phyloP scores from a whole-genome alignment of 2,888 invertebrate species.

The Aspidiotus rigidus region DNA sequence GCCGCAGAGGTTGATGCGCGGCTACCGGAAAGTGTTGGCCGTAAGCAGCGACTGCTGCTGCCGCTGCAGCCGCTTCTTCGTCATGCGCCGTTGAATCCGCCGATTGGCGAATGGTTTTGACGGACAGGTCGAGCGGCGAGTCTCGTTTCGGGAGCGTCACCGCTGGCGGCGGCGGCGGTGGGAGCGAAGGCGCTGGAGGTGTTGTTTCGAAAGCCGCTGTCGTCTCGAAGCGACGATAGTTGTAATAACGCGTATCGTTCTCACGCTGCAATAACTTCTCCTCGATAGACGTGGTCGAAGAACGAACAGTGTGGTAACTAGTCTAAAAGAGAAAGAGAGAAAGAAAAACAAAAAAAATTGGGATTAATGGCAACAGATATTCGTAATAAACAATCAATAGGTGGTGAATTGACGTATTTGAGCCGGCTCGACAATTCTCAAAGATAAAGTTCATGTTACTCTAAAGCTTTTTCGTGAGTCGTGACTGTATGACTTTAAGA shows the following conservation, averaged over 20 bases:
- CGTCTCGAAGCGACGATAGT: constrained; percentile 9
- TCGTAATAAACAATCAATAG: no score
- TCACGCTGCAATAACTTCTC: constrained; percentile 6
- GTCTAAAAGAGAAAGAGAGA: not conserved
- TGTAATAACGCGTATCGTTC: constrained; percentile 17
- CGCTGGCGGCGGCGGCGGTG: constrained; percentile 7
- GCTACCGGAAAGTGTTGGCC: constrained; percentile 36
- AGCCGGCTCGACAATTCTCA: no score
- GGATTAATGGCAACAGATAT: no score
- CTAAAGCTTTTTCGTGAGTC: no score
- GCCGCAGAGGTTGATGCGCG: constrained; percentile 37
- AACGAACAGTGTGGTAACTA: constrained; percentile 3
- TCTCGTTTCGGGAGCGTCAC: constrained; percentile 49
- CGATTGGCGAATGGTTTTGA: constrained; percentile 78
- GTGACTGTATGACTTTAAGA: no score
- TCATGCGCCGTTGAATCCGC: constrained; percentile 65
- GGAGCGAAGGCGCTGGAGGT: not conserved
- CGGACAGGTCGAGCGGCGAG: constrained; percentile 77
- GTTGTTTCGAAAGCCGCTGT: constrained; percentile 7
- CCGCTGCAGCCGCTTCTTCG: constrained; percentile 50
- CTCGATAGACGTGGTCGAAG: not conserved
- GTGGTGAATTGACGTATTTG: no score
- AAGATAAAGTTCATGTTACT: no score
- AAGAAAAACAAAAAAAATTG: not conserved
- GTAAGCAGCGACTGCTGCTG: constrained; percentile 27